Percentiles rank a stretch among this genome's conserved stretches.
These are phyloP conservation scores for Lepidocyrtinus sp. DNA, from an alignment of 2,888 invertebrate species.

Conservation along the genomic window DNA sequence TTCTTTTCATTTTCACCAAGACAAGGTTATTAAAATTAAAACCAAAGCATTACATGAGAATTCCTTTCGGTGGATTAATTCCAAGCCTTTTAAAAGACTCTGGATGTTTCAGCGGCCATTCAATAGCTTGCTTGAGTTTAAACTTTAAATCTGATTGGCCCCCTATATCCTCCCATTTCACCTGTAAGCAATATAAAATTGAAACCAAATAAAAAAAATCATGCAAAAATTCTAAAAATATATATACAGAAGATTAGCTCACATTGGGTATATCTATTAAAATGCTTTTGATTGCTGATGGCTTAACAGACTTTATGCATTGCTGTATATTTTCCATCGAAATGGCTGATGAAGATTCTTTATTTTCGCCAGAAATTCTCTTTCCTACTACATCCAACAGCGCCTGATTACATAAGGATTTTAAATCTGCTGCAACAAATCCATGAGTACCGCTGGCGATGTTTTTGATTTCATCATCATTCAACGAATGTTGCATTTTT, in stretches of 20 bases:
- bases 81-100: conserved; percentile 86
- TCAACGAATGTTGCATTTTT: conserved; percentile 76
- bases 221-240: background rate
- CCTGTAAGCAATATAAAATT: conserved; percentile 70
- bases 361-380: background rate
- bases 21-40: too few relatives aligned
- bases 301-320: conserved; percentile 82
- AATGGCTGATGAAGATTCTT: conserved; percentile 64
- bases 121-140: conserved; percentile 89
- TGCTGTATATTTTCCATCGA: conserved; percentile 76
- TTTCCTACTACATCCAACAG: conserved; percentile 76
- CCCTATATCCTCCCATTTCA: conserved; percentile 92
- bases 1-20: too few relatives aligned
- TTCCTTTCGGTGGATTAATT: conserved; percentile 88
- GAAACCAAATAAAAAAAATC: conserved; percentile 12
- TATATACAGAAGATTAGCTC: conserved; percentile 49
- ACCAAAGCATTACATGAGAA: conserved; percentile 81
- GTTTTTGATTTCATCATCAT: conserved; percentile 75
- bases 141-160: conserved; percentile 90
- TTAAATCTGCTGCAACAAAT: conserved; percentile 91
- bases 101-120: conserved; percentile 92
- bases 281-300: conserved; percentile 93
- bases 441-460: conserved; percentile 87
- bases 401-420: conserved; percentile 83
- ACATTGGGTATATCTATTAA: conserved; percentile 90